Conservation (phyloP, 2,113 vertebrate genomes). For the Microcebus jonahi region DNA sequence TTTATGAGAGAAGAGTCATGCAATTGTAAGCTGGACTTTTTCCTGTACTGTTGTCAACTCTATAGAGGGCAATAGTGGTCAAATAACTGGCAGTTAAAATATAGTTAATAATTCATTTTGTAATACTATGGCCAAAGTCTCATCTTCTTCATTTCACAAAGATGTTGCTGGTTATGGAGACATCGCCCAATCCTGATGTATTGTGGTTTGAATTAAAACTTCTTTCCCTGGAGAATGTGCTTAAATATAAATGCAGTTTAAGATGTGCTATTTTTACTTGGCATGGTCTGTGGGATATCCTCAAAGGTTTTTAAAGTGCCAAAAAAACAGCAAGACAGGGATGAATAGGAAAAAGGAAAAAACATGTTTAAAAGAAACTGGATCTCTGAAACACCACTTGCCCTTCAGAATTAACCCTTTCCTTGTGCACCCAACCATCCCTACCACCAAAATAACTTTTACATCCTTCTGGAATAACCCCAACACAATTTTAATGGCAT, state of each 20-base stretch:
- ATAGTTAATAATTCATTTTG: constrained; percentile 21
- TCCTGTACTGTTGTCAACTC: neutral
- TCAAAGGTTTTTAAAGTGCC: constrained; percentile 56
- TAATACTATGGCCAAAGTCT: constrained; percentile 7
- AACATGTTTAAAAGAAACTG: constrained; percentile 8
- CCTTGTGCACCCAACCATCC: neutral
- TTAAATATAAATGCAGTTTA: constrained; percentile 45
- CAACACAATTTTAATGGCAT: neutral
- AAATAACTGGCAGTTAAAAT: neutral
- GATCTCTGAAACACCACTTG: neutral
- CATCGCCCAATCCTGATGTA: neutral
- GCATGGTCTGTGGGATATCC: constrained; percentile 50
- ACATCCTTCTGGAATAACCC: neutral
- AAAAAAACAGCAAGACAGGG: neutral
- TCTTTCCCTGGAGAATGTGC: constrained; percentile 44
- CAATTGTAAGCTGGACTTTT: neutral
- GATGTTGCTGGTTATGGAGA: constrained; percentile 31
- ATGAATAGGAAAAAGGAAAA: neutral
- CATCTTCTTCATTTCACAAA: constrained; percentile 28
- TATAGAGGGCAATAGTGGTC: neutral
- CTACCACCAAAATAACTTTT: neutral
- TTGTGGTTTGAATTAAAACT: constrained; percentile 53
- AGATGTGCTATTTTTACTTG: constrained; percentile 64
- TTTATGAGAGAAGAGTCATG: neutral
- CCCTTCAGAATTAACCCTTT: constrained; percentile 1